Evolutionary conservation across 2,888 invertebrate species (phyloP), one percentile per base, ranked within the genome.

Genomic region (Sturmia bella): DNA sequence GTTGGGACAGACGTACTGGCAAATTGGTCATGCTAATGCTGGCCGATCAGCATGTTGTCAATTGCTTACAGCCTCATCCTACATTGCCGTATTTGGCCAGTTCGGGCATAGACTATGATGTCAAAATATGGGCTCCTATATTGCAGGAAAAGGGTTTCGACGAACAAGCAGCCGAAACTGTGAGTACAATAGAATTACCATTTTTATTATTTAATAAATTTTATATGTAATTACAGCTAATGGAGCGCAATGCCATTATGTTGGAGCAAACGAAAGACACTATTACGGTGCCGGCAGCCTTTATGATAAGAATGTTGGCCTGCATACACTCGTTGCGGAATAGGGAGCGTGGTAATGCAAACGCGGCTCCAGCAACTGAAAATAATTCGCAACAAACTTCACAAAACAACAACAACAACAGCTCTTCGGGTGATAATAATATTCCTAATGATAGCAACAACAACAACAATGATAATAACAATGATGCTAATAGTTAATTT

Each of bases 61-160:
- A 97, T 91, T 96, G 96, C 87, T 91, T 97, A 0, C 96, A 96
- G 87, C 96, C 96, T 0, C 96, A 97, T 91, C 96, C 96, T 0
- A 93, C 92, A 73, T 91, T 95, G 83, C 95, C 95, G 0, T 91
- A 95, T 86, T 90, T 97, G 56, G 96, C 96, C 0, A 95, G 96
- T 12, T 96, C 96, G 83, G 97, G 97, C n/a, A 96, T 97, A 82
- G 96, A 97, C 88, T 96, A 96, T 88, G 96, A 96, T 88, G 93
- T 97, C 27, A 97, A 97, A 90, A 90, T 97, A 1, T 97, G 96
- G 96, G 93, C 95, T 1, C 96, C 96, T 0, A 90, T 93, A n/a
- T 91, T 92, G 57, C 92, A 93, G 21, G 92, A 93, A 73, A 89
- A 93, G 0, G 91, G 87, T 59, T 96, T 95, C 88, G 93, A 95